A percentile compares a stretch with the other conserved stretches of the same genome.
phyloP scores from a whole-genome alignment of 2,797 vertebrate genomes.

The Chiroxiphia lanceolata region DNA sequence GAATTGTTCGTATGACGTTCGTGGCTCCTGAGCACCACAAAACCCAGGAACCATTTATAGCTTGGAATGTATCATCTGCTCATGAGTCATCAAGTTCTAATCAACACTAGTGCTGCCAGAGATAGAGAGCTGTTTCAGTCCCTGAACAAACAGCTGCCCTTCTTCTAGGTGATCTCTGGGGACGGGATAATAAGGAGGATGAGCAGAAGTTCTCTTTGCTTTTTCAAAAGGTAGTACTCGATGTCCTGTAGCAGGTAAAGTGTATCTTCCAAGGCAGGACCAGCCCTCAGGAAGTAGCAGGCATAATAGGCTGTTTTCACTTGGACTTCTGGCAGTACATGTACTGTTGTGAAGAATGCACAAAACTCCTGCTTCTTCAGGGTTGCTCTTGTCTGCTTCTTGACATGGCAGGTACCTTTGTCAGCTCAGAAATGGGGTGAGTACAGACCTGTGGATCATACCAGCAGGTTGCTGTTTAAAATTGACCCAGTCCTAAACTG shows the following conservation, averaged over 20 bases:
- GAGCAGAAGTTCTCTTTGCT: background rate
- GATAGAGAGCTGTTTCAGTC: background rate
- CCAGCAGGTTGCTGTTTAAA: background rate
- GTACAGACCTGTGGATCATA: background rate
- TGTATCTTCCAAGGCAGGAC: background rate
- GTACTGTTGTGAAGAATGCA: background rate
- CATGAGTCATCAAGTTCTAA: conserved; percentile 24
- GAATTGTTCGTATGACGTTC: background rate
- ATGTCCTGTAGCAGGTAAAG: background rate
- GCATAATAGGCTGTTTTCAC: background rate
- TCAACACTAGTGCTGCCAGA: background rate
- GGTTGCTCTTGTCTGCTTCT: background rate
- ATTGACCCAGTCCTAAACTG: background rate
- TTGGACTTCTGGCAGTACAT: background rate
- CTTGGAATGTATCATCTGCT: conserved; percentile 51
- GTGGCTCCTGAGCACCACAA: background rate
- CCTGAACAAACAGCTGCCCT: background rate
- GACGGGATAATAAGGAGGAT: background rate
- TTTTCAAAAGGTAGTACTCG: background rate
- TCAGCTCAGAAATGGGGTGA: background rate
- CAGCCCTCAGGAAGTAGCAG: background rate
- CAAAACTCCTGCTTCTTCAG: background rate
- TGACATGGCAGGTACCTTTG: background rate
- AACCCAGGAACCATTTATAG: conserved; percentile 31
- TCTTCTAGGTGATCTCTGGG: background rate